Base-by-base conservation (phyloP, 2,113 vertebrate genomes). In the Esox niger region DNA sequence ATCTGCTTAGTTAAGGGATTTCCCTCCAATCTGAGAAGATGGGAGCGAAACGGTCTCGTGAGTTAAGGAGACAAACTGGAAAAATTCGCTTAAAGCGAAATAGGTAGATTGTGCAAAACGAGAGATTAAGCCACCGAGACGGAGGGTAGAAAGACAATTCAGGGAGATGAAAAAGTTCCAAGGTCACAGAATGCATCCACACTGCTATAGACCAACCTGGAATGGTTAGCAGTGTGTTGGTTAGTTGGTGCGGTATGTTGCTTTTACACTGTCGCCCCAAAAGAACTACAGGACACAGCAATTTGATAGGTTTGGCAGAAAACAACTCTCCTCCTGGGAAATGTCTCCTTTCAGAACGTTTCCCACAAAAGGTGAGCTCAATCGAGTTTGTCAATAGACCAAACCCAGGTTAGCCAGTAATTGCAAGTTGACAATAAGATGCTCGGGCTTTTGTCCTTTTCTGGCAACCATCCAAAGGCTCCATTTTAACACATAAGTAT, bases 401-500 rank as follows among this genome's bases (percentile, higher is more conserved):
- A 46, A 77, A 76, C 31, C 68, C 64, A 27, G 52, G 66, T 82
- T 75, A 67, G 71, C 32, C 62, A 8, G 68, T 88, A 86, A 88
- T 86, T 87, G 63, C 68, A 10, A 60, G 58, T 62, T 80, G 26
- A 1, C 11, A 56, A 23, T 55, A 59, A 52, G 21, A 63, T 60
- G 54, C 66, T 71, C 66, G 70, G 70, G 65, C 76, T 77, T 74
- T 84, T 80, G 74, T 79, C 70, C 64, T 54, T 30, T 32, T n/a
- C 25, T 77, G 76, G 77, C 80, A 60, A 38, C 26, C 17, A 49
- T 80, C 83, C 78, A 84, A 62, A 70, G 82, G 84, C 57, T 88
- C 82, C 64, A 84, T 73, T 76, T 85, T 80, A 70, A 69, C 71
- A 71, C 47, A 74, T 62, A 71, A 70, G 29, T 59, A 47, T n/a